Evolutionary conservation across 2,113 vertebrate genomes (phyloP), one percentile per base, ranked within the genome.

Genomic region (Pampusana beccarii): DNA sequence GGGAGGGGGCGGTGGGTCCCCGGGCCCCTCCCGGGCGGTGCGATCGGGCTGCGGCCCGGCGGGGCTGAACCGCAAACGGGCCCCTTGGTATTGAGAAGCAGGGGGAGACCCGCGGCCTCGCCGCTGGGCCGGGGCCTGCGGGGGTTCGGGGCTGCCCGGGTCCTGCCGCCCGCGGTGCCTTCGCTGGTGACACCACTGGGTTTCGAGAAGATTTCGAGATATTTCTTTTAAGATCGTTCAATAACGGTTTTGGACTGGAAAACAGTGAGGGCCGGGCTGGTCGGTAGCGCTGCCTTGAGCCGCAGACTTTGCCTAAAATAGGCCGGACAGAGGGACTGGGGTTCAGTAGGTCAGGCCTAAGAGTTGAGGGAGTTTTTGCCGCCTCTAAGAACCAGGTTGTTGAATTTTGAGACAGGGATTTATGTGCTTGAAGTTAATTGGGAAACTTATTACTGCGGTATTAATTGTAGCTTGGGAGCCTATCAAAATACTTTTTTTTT

Each of bases 121-220:
- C 42, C 42, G 42, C 42, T 16, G 42, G 42, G 7, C 42, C 42
- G 42, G 16, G 42, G 42, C 42, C 42, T 44, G 42, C 64, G 54
- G 64, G 48, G 31, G 46, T 8, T 44, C 44, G 36, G 31, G 9
- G 61, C 53, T 4, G 53, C 71, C 5, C 24, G 29, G 42, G 42
- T 5, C 46, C 24, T 2, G 36, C 56, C 14, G 62, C 54, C 31
- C 54, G 36, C 16, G 20, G 36, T 9, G 54, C 25, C 16, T 21
- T 6, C 29, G 5, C n/a, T 46, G 44, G 44, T 19, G 44, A 7
- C 44, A 46, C 17, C 44, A 4, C 44, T 46, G 44, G 42, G n/a
- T n/a, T n/a, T n/a, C n/a, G n/a, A 0, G 33, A 1, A 15, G 3
- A 1, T 38, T 53, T 25, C 5, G 10, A 13, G 38, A 18, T 28